These are phyloP conservation scores for Lepidochrysops patricia DNA, from an alignment of 2,888 invertebrate genomes.

Conservation along the genomic window DNA sequence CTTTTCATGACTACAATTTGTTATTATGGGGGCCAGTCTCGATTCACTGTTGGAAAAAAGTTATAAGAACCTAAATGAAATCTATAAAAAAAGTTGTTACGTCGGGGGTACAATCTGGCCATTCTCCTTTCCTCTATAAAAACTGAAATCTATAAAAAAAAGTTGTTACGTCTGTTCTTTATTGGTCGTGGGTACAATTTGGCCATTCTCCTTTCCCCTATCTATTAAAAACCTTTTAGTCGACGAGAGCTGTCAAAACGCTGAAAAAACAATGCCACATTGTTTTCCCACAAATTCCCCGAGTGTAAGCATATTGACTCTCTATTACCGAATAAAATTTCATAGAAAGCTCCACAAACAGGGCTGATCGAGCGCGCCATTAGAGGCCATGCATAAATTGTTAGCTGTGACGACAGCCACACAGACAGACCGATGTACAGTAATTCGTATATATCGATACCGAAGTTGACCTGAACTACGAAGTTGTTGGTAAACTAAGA, in stretches of 20 bases:
- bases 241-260: background rate
- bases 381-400: slow-evolving; percentile 71
- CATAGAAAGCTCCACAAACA: slow-evolving; percentile 72
- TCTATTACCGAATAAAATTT: slow-evolving; percentile 70
- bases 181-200: too few species aligned
- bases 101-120: too few species aligned
- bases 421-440: background rate
- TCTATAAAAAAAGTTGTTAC: too few species aligned
- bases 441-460: too few species aligned
- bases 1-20: too few species aligned
- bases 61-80: too few species aligned
- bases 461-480: background rate
- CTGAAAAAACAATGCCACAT: background rate
- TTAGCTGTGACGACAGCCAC: slow-evolving; percentile 53
- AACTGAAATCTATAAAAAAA: too few species aligned
- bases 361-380: slow-evolving; percentile 60
- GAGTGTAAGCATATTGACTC: slow-evolving; percentile 35
- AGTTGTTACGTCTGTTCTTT: too few species aligned
- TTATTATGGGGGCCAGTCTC: too few species aligned
- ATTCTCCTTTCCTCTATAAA: too few species aligned
- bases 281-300: slow-evolving; percentile 4
- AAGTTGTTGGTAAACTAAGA: background rate
- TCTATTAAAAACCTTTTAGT: background rate
- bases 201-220: too few species aligned
- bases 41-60: too few species aligned